Evolutionary conservation across 2,888 invertebrate genomes (phyloP).

Genomic region (Brachypterus glaber): DNA sequence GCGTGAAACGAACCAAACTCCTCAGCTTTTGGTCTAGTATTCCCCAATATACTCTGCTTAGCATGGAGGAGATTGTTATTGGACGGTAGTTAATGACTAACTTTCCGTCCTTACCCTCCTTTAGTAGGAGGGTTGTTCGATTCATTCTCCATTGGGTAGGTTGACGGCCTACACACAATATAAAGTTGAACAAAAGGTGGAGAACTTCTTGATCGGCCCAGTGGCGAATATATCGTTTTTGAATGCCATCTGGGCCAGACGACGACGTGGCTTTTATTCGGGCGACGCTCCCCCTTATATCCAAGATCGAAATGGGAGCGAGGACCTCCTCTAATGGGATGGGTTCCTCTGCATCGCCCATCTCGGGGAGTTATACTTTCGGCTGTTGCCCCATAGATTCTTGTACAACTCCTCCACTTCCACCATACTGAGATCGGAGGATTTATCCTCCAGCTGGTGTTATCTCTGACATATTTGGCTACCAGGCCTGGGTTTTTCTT

Average conservation of each 20-base stretch:
- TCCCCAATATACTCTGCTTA: background rate
- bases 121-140: slow-evolving; percentile 27
- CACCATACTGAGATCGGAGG: background rate
- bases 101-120: slow-evolving; percentile 15
- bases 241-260: background rate
- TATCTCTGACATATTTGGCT: slow-evolving; percentile 21
- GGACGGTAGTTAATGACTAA: slow-evolving; percentile 28
- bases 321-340: slow-evolving; percentile 6
- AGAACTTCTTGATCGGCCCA: slow-evolving; percentile 10
- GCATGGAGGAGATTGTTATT: slow-evolving; percentile 21
- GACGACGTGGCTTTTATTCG: slow-evolving; percentile 9
- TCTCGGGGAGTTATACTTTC: slow-evolving; percentile 15
- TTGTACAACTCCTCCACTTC: slow-evolving; percentile 19
- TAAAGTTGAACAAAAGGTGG: slow-evolving; percentile 12
- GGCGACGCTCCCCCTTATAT: slow-evolving; percentile 12
- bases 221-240: slow-evolving; percentile 13
- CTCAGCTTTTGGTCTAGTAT: slow-evolving; percentile 25
- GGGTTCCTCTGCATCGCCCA: slow-evolving; percentile 7
- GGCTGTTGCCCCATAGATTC: slow-evolving; percentile 21
- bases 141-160: slow-evolving; percentile 25
- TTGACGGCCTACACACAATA: slow-evolving; percentile 12
- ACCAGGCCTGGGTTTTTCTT: slow-evolving; percentile 24
- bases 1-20: background rate
- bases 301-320: slow-evolving; percentile 4
- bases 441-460: slow-evolving; percentile 13